Conservation (phyloP, 2,113 vertebrate species). For the Capreolus pygargus region DNA sequence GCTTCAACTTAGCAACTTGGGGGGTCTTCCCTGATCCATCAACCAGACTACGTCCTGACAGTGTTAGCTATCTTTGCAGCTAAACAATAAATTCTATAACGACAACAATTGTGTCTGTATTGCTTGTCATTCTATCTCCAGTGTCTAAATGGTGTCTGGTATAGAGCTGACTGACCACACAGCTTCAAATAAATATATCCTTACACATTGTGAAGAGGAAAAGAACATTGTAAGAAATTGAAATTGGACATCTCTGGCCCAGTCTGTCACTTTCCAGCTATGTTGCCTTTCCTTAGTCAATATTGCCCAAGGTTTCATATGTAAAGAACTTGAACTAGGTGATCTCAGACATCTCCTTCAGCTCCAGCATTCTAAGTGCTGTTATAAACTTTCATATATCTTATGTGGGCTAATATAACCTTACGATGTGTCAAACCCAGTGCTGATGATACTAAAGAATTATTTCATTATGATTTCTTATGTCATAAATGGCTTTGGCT, state of each 20-base stretch:
- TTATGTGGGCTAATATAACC: not conserved
- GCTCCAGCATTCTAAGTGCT: not conserved
- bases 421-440: not conserved
- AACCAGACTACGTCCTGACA: not conserved
- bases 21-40: not conserved
- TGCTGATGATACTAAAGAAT: not conserved
- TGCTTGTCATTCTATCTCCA: not conserved
- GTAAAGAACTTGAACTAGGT: not conserved
- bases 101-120: not conserved
- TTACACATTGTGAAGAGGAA: not conserved
- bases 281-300: not conserved
- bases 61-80: not conserved
- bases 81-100: not conserved
- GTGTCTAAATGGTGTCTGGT: not conserved
- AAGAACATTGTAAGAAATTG: not conserved
- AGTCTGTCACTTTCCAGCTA: not conserved
- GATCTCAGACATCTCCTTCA: not conserved
- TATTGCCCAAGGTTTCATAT: not conserved
- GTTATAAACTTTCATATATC: not conserved
- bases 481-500: not conserved
- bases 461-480: not conserved
- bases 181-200: not conserved
- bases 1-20: not conserved
- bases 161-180: not conserved
- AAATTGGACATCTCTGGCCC: not conserved